Percentiles rank a stretch among this genome's conserved stretches.
Evolutionary conservation across 2,888 invertebrate species (phyloP).

Genomic region (Chloroclystis v-ata): DNA sequence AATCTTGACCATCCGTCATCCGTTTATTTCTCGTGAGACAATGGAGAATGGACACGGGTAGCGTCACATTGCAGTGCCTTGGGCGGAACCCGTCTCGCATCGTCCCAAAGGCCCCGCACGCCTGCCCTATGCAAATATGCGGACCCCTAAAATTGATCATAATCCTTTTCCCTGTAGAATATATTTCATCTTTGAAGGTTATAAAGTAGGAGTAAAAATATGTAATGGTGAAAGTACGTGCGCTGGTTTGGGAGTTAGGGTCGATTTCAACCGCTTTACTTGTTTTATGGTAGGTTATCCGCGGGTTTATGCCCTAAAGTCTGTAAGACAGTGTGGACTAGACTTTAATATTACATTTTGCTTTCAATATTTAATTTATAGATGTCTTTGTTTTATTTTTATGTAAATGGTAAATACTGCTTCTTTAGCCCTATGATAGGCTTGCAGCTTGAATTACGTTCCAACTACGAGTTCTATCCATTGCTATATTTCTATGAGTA

Average conservation of each 20-base stretch:
- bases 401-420: no score
- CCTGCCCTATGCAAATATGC: constrained; percentile 70
- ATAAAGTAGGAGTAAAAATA: constrained; percentile 33
- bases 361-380: no score
- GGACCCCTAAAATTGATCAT: constrained; percentile 55
- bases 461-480: no score
- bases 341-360: no score
- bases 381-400: no score
- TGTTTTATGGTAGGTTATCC: constrained; percentile 11
- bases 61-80: constrained; percentile 48
- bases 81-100: constrained; percentile 41
- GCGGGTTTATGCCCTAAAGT: background rate
- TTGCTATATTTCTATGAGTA: no score
- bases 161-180: constrained; percentile 38
- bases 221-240: constrained; percentile 29
- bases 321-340: background rate
- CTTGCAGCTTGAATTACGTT: no score
- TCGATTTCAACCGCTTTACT: constrained; percentile 8
- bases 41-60: constrained; percentile 46
- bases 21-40: constrained; percentile 28
- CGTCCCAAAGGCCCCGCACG: constrained; percentile 47
- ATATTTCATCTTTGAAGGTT: constrained; percentile 34
- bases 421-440: no score
- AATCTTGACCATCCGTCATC: constrained; percentile 26
- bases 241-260: constrained; percentile 18